Evolutionary conservation across 2,888 invertebrate species (phyloP), one percentile per base, ranked within the genome.

Genomic region (Sinopyrophorus schimmeli): DNA sequence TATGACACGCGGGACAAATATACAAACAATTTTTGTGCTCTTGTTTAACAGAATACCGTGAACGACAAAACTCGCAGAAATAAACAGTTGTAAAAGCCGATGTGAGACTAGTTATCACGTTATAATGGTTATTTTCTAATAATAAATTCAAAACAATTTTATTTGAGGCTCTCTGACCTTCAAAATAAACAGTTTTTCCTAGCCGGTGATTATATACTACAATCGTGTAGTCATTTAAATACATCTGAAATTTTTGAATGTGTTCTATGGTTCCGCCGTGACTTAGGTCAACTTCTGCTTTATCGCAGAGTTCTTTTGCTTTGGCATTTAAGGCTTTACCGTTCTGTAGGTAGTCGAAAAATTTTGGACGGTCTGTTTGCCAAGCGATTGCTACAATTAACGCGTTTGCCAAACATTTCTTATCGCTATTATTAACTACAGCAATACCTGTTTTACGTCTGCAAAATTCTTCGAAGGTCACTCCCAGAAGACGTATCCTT

Each of bases 201-300:
- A 6, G 6, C 10, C 39, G 9, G 3, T 3, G 17, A 14, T 39
- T 28, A 39, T 39, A 39, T 2, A 27, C 18, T 7, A 38, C 38
- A 6, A 39, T n/a, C 1, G 39, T 39, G 12, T 39, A 39, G 10
- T 7, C 6, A 3, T 16, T 16, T 11, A 31, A 17, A 17, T 31
- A 31, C 1, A 5, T 10, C 6, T 16, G 31, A 7, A 31, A 17
- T 10, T 16, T 16, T 31, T 31, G 9, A 10, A 31, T 9, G 6
- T 15, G 31, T 9, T 31, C 31, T n/a, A n/a, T n/a, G n/a, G n/a
- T n/a, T n/a, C n/a, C 31, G 11, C 17, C 31, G 6, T 31, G 5
- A 5, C 17, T 17, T 16, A 31, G 11, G 11, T 31, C 31, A 2
- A 31, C 17, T 3, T 9, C 6, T 7, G 9, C 2, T 3, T 16